Conservation (phyloP, 1,140 invertebrate species). For the Sarcophaga peregrina region DNA sequence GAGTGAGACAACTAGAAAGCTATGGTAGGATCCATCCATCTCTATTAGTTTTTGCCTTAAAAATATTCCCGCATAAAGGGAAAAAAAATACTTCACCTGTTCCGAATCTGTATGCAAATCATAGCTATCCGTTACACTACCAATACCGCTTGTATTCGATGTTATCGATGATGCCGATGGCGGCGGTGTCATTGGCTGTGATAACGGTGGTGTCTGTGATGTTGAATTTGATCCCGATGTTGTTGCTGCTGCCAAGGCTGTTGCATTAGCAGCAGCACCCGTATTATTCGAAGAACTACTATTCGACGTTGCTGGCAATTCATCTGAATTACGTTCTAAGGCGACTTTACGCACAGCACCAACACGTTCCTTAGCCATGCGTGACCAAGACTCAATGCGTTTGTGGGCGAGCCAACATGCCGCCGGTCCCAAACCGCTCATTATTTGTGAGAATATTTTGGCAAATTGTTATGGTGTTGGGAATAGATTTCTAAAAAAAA, state of each 20-base stretch:
- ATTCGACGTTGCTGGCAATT: slow-evolving; percentile 30
- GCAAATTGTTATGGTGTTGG: background rate
- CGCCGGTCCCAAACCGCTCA: slow-evolving; percentile 76
- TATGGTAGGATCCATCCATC: background rate
- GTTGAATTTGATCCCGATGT: slow-evolving; percentile 11
- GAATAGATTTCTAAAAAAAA: background rate
- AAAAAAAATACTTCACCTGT: slow-evolving; percentile 49
- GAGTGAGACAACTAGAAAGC: background rate
- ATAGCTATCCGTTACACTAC: slow-evolving; percentile 64
- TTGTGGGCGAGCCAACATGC: slow-evolving; percentile 78
- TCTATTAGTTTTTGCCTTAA: no score
- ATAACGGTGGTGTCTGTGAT: slow-evolving; percentile 42
- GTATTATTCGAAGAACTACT: background rate
- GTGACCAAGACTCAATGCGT: slow-evolving; percentile 77
- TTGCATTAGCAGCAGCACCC: slow-evolving; percentile 42
- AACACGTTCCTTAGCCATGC: slow-evolving; percentile 74
- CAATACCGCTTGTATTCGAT: slow-evolving; percentile 64
- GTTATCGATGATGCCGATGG: slow-evolving; percentile 64
- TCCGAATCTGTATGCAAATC: slow-evolving; percentile 64
- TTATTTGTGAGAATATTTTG: slow-evolving; percentile 51
- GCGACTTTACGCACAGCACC: slow-evolving; percentile 71
- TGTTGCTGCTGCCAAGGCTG: slow-evolving; percentile 43
- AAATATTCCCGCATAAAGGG: background rate
- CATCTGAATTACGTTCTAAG: slow-evolving; percentile 71
- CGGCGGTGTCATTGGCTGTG: slow-evolving; percentile 60